A percentile compares a stretch with the other conserved stretches of the same genome.
Conservation (phyloP, 2,113 vertebrate genomes). For the Pollimyrus isidori region DNA sequence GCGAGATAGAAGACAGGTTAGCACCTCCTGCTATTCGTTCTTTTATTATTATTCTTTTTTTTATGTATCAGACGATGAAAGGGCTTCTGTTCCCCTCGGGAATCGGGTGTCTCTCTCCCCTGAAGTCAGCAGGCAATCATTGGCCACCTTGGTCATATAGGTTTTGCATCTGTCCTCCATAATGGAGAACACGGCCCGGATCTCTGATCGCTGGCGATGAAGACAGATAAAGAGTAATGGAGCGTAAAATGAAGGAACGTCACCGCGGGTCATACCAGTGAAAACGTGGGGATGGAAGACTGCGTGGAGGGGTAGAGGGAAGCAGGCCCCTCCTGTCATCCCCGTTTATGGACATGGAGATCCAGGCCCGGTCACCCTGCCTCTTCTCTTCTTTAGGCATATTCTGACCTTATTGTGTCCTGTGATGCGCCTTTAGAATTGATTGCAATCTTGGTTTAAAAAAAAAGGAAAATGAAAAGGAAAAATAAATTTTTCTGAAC, state of each 20-base stretch:
- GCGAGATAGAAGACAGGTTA: no score
- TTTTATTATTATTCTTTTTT: neutral
- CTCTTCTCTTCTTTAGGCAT: neutral
- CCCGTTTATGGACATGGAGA: neutral
- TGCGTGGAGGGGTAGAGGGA: slow-evolving; percentile 3
- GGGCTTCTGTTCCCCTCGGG: neutral
- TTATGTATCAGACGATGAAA: neutral
- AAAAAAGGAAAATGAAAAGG: neutral
- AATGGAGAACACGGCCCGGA: neutral
- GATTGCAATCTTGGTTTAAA: neutral
- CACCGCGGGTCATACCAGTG: slow-evolving; percentile 27
- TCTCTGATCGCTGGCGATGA: slow-evolving; percentile 39
- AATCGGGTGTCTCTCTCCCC: neutral
- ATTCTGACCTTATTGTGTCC: neutral
- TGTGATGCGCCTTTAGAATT: neutral
- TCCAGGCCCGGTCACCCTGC: neutral
- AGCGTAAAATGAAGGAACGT: slow-evolving; percentile 62
- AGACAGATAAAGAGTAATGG: slow-evolving; percentile 53
- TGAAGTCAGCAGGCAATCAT: neutral
- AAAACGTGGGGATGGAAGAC: slow-evolving; percentile 6
- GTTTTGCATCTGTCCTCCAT: neutral
- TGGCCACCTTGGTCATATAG: neutral
- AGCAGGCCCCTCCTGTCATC: neutral
- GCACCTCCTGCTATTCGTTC: neutral
- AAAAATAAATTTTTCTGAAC: neutral